Evolutionary conservation across 1,140 invertebrate genomes (phyloP), one percentile per base, ranked within the genome.

Genomic region (Musca vetustissima): DNA sequence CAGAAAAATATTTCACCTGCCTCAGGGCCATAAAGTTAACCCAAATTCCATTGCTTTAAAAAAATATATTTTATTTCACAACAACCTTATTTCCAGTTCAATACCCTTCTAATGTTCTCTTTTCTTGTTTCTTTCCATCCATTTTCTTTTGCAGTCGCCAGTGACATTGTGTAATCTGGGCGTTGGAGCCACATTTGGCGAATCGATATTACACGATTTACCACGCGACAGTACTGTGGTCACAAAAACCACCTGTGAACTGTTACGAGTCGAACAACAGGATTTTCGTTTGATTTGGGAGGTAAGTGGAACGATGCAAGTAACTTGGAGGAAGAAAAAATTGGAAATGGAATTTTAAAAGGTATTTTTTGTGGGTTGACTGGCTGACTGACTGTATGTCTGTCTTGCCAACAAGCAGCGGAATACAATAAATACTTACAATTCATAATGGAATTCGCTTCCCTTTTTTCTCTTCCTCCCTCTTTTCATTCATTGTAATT

Each of bases 211-310:
- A 64, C 87, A 90, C 73, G 89, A 90, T 77, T 84, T 89, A 66
- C 90, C 91, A 4, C 84, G 91, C 71, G 88, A 90, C 69, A 89
- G 88, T 61, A 92, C 91, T 1, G 89, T 92, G 43, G 86, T 92
- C 43, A 93, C 91, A 8, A 87, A 88, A 75, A 90, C 90, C 67
- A 88, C 87, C 64, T 92, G 90, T 75, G 90, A 92, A 81, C 83
- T 93, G 43, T 84, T 93, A 17, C 82, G 91, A 25, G 89, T 93
- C 21, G 89, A 92, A 79, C 88, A 91, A 74, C 86, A 88, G 72
- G 91, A 92, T 82, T 92, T 93, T 80, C 88, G 88, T 75, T 84
- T 90, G 53, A 87, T 93, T 66, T 92, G 90, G 89, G 90, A 92
- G 87, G 91, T 93, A 85, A 85, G 85, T 75, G 4, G 21, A 52